phyloP scores from a whole-genome alignment of 1,140 invertebrate genomes.

The Polyergus mexicanus region DNA sequence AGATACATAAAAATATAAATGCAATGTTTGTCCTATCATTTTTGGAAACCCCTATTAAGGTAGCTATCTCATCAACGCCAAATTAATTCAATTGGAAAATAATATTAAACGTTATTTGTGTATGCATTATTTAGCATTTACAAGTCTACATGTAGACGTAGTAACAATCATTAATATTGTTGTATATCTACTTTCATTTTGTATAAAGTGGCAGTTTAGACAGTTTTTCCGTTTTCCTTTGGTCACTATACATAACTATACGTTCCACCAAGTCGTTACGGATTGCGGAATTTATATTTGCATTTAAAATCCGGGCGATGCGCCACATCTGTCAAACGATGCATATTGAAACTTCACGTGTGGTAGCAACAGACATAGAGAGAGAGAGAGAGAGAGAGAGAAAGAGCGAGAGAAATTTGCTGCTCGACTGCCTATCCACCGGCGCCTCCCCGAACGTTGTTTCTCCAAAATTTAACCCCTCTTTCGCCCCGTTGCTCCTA shows the following conservation, averaged over 20 bases:
- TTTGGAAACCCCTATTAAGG: too few relatives aligned
- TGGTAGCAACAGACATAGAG: slow-evolving; percentile 46
- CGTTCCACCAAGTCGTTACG: slow-evolving; percentile 37
- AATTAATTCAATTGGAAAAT: background rate
- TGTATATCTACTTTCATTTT: background rate
- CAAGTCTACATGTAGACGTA: background rate
- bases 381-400: background rate
- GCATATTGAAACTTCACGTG: slow-evolving; percentile 74
- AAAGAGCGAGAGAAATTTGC: slow-evolving; percentile 1
- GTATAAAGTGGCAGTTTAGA: background rate
- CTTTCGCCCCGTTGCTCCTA: slow-evolving; percentile 21
- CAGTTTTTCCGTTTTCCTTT: background rate
- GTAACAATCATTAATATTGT: background rate
- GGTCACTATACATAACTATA: background rate
- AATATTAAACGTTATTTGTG: background rate
- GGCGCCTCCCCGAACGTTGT: slow-evolving; percentile 55
- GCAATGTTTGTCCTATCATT: background rate
- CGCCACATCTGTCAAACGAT: slow-evolving; percentile 76
- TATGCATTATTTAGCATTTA: background rate
- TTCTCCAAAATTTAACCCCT: slow-evolving; percentile 65
- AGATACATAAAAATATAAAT: background rate
- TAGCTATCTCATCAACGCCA: too few relatives aligned
- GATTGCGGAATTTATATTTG: slow-evolving; percentile 74
- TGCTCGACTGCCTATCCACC: background rate
- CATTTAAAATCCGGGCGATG: slow-evolving; percentile 74